Conservation (phyloP, 2,888 invertebrate genomes). For the Lottia scabra region DNA sequence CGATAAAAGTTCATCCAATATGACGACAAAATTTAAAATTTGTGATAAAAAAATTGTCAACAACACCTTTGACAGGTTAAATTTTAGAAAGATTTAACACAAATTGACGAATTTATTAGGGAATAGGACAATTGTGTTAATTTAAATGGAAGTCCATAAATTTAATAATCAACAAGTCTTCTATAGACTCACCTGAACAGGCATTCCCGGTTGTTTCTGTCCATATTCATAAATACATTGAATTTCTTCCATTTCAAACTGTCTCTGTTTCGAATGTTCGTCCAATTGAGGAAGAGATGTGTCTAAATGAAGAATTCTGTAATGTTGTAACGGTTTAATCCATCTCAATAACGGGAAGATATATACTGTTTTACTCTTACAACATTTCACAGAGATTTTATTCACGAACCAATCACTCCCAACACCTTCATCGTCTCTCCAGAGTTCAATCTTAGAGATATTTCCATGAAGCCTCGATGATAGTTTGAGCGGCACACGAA, state of each 20-base stretch:
- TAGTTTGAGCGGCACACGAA: slow-evolving; percentile 37
- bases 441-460: slow-evolving; percentile 63
- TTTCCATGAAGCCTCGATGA: slow-evolving; percentile 34
- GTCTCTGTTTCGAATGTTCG: slow-evolving; percentile 60
- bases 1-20: too few relatives aligned
- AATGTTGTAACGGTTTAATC: slow-evolving; percentile 65
- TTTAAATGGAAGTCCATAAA: too few relatives aligned
- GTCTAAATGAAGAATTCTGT: slow-evolving; percentile 66
- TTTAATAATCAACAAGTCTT: neutral
- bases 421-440: slow-evolving; percentile 66
- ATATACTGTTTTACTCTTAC: slow-evolving; percentile 43
- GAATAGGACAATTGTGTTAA: too few relatives aligned
- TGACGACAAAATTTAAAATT: too few relatives aligned
- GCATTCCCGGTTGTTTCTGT: slow-evolving; percentile 41
- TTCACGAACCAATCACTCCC: slow-evolving; percentile 68
- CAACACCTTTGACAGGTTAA: too few relatives aligned
- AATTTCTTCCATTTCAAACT: slow-evolving; percentile 65
- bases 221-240: slow-evolving; percentile 49
- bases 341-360: slow-evolving; percentile 69
- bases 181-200: slow-evolving; percentile 46
- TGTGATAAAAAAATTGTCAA: too few relatives aligned
- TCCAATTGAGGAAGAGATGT: slow-evolving; percentile 69
- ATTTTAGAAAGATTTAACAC: too few relatives aligned
- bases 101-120: too few relatives aligned
- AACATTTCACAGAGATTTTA: slow-evolving; percentile 53